phyloP scores from a whole-genome alignment of 1,140 invertebrate species.

The Drosophila nebulosa region DNA sequence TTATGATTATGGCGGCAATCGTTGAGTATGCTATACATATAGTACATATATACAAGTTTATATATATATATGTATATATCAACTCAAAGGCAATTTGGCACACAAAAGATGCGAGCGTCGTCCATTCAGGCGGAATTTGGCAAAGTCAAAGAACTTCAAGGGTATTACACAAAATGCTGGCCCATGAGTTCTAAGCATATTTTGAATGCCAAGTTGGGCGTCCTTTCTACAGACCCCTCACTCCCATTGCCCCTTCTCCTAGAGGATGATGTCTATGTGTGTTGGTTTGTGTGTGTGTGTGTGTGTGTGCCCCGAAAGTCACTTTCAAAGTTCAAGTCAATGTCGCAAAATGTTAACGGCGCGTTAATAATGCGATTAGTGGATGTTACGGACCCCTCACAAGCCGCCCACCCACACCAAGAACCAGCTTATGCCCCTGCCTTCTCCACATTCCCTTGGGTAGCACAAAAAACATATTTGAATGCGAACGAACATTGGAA shows the following conservation, averaged over 20 bases:
- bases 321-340: constrained; percentile 71
- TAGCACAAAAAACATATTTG: constrained; percentile 39
- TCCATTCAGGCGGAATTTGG: constrained; percentile 58
- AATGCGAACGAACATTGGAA: constrained; percentile 51
- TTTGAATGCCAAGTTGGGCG: constrained; percentile 39
- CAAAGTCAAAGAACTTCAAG: constrained; percentile 65
- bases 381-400: constrained; percentile 42
- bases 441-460: constrained; percentile 22
- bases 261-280: too few relatives aligned
- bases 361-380: constrained; percentile 75
- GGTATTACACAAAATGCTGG: constrained; percentile 60
- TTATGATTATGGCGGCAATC: constrained; percentile 53
- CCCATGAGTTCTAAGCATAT: constrained; percentile 55
- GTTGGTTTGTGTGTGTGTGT: neutral
- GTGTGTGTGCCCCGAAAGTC: constrained; percentile 33
- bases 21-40: constrained; percentile 25
- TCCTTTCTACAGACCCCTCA: constrained; percentile 14
- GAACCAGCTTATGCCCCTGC: neutral
- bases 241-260: too few relatives aligned
- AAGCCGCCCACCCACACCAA: constrained; percentile 11
- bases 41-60: neutral
- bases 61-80: neutral
- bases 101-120: neutral
- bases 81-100: constrained; percentile 3
- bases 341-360: constrained; percentile 73